Evolutionary conservation across 1,140 invertebrate species (phyloP), one percentile per base, ranked within the genome.

Genomic region (Camponotus pennsylvanicus): DNA sequence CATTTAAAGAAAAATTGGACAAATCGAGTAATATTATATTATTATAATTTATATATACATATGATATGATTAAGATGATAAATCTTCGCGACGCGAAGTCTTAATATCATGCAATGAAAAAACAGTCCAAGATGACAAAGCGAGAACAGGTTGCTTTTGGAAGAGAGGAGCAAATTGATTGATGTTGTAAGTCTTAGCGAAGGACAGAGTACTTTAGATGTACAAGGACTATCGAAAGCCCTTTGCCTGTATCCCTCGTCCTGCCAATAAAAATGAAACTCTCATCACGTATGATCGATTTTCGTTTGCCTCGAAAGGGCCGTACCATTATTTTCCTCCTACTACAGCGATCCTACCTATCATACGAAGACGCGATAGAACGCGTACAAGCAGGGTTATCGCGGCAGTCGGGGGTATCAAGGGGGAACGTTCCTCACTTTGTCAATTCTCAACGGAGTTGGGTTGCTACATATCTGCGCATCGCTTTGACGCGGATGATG

Each of bases 271-370:
- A 93, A 93, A 92, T 93, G 92, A 93, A 93, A 93, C 93, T 93
- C 91, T 90, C 90, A 93, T 93, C 92, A 92, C 89, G 92, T 93
- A 93, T 94, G 93, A 93, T 93, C 92, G 93, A 93, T 94, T 94
- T 87, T 86, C 91, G 92, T 92, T 88, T 90, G 91, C 88, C 73
- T 89, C 64, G 90, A 73, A 85, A 88, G 90, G 84, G 90, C 69
- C 87, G 70, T 86, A 89, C 90, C 91, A 91, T 93, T 89, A 90
- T 91, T 88, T 89, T 83, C 86, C 71, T 90, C 86, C 71, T 69
- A 49, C 86, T 86, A 45, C 61, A 40, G 70, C 84, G 78, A 89
- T 86, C 78, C 83, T 83, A 88, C 88, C 87, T 85, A 91, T 91
- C 80, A 75, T 69, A 86, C 91, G 67, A 86, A 88, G 91, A 90